A percentile compares a stretch with the other conserved stretches of the same genome.
These are phyloP conservation scores for Alviniconcha strummeri DNA, from an alignment of 2,888 invertebrate genomes.

Conservation along the genomic window DNA sequence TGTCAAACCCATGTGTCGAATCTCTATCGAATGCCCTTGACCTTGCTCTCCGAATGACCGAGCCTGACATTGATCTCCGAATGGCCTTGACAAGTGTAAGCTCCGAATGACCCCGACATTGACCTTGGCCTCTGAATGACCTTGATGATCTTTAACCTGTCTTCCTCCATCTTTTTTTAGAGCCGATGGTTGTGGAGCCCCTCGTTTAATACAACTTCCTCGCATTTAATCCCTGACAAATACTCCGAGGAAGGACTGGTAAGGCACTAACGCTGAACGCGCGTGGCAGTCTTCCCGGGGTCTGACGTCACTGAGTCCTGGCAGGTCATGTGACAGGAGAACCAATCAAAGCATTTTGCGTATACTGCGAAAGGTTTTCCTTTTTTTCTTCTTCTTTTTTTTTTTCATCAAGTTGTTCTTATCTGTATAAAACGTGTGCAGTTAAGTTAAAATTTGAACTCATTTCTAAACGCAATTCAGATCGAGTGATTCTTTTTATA, in stretches of 20 bases:
- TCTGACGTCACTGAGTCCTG: slow-evolving; percentile 33
- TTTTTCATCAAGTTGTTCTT: background rate
- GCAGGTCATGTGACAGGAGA: slow-evolving; percentile 35
- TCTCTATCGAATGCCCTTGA: background rate
- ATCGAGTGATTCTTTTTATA: too few species aligned
- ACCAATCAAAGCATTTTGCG: background rate
- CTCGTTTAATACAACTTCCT: slow-evolving; percentile 62
- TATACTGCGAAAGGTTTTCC: background rate
- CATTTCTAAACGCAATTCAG: too few species aligned
- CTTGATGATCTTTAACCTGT: slow-evolving; percentile 11
- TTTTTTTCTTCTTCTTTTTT: background rate
- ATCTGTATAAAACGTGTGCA: background rate
- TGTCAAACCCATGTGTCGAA: too few species aligned
- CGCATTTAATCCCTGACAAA: slow-evolving; percentile 68
- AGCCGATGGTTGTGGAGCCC: slow-evolving; percentile 68
- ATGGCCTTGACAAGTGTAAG: background rate
- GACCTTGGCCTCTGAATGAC: slow-evolving; percentile 14
- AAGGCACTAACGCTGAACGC: slow-evolving; percentile 53
- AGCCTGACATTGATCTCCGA: background rate
- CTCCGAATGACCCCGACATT: background rate
- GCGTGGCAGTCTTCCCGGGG: slow-evolving; percentile 39
- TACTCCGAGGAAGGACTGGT: slow-evolving; percentile 68
- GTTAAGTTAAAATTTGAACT: too few species aligned
- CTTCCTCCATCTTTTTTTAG: slow-evolving; percentile 55
- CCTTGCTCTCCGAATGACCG: background rate